A percentile compares a stretch with the other conserved stretches of the same genome.
phyloP scores from a whole-genome alignment of 2,113 vertebrate genomes.

The Corythaeola cristata region DNA sequence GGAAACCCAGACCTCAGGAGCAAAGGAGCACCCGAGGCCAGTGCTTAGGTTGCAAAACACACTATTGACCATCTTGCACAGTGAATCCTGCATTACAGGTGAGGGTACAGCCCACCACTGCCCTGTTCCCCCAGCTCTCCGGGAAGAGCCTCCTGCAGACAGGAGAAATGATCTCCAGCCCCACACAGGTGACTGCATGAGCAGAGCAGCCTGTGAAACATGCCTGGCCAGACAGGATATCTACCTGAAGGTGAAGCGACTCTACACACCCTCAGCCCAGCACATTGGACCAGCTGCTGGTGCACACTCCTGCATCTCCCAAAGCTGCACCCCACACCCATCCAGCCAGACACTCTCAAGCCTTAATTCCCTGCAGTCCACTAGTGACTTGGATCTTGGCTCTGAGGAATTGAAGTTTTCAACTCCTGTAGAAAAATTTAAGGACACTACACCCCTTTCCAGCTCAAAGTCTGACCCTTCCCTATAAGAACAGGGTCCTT shows the following conservation, averaged over 20 bases:
- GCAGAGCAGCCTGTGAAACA: not conserved
- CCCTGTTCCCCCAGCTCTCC: not conserved
- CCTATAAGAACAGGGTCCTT: not conserved
- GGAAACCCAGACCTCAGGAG: not conserved
- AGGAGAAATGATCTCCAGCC: not conserved
- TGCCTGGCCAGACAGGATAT: not conserved
- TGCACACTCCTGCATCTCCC: not conserved
- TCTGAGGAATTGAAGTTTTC: not conserved
- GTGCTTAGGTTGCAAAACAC: not conserved
- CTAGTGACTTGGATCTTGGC: not conserved
- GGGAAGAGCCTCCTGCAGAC: not conserved
- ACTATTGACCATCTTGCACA: not conserved
- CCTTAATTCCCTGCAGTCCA: not conserved
- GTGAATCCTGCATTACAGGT: not conserved
- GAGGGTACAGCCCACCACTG: not conserved
- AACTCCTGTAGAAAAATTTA: not conserved
- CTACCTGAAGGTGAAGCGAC: not conserved
- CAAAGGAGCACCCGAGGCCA: not conserved
- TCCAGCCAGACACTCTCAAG: not conserved
- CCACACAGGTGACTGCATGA: not conserved
- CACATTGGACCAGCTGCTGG: not conserved
- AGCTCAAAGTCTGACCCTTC: not conserved
- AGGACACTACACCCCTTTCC: not conserved
- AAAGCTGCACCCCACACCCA: not conserved
- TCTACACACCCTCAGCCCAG: not conserved